Evolutionary conservation across 2,888 invertebrate genomes (phyloP).

Genomic region (Drosophila tanythrix): DNA sequence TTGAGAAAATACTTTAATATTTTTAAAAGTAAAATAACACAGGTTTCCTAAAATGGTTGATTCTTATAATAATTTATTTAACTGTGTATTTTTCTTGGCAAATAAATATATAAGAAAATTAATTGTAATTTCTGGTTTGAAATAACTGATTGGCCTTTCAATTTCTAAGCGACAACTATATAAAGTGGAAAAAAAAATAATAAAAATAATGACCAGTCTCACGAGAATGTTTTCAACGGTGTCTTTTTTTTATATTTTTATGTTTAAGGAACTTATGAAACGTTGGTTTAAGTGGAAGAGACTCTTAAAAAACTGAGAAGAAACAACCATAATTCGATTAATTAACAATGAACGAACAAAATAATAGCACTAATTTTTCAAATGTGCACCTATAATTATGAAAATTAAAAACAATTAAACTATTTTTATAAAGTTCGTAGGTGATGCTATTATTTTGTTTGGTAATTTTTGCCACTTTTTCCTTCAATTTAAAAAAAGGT

Average conservation of each 20-base stretch:
- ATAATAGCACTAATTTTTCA: background rate
- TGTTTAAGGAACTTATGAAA: background rate
- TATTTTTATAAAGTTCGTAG: background rate
- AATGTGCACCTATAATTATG: background rate
- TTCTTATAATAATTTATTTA: background rate
- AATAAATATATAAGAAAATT: background rate
- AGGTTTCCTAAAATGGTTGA: too few relatives aligned
- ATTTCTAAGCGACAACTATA: background rate
- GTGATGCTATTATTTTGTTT: background rate
- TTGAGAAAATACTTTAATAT: background rate
- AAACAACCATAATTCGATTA: background rate
- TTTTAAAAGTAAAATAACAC: background rate
- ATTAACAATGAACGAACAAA: background rate
- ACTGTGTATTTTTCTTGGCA: background rate
- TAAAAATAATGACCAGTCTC: background rate
- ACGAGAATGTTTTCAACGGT: background rate
- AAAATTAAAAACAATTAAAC: background rate
- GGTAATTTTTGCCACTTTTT: background rate
- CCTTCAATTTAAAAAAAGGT: background rate
- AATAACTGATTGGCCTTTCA: background rate
- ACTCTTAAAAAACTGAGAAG: background rate
- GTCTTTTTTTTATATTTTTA: background rate
- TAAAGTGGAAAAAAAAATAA: background rate
- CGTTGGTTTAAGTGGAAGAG: background rate
- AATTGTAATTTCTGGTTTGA: background rate